These are phyloP conservation scores for Siniperca chuatsi DNA, from an alignment of 2,113 vertebrate genomes.

Conservation along the genomic window DNA sequence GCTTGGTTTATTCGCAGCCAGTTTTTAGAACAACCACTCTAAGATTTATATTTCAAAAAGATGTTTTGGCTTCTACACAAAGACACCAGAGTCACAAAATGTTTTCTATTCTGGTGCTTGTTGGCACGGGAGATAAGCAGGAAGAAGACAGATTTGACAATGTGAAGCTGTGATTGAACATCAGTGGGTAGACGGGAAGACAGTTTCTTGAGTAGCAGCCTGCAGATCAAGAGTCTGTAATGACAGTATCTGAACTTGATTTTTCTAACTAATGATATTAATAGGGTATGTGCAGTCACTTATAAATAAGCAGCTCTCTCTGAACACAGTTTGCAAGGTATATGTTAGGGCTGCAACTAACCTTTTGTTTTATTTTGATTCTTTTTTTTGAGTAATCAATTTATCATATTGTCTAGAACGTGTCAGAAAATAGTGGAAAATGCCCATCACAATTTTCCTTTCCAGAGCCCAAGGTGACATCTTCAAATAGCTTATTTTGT, in stretches of 20 bases:
- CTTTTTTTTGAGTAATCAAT: not conserved
- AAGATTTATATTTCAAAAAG: conserved; percentile 36
- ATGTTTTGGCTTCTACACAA: conserved; percentile 24
- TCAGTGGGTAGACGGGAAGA: conserved; percentile 37
- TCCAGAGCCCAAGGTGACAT: not conserved
- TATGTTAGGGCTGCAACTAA: not conserved
- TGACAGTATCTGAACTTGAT: conserved; percentile 24
- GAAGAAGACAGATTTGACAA: conserved; percentile 38
- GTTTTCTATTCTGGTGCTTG: conserved; percentile 36
- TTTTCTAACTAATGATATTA: conserved; percentile 9
- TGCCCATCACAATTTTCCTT: not conserved
- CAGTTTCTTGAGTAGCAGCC: conserved; percentile 38
- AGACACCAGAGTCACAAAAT: conserved; percentile 33
- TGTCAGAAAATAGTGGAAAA: not conserved
- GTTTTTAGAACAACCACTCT: conserved; percentile 24
- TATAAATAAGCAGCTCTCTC: not conserved
- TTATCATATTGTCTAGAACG: not conserved
- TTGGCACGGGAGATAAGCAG: conserved; percentile 29
- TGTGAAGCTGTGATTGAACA: conserved; percentile 44
- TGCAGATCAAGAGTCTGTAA: conserved; percentile 22
- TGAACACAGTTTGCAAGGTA: not conserved
- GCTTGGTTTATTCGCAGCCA: conserved; percentile 23
- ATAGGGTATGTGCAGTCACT: conserved; percentile 4
- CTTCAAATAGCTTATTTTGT: not conserved
- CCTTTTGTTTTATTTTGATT: not conserved